Base-by-base conservation (phyloP, 2,888 invertebrate genomes). In the Odontocolon sp. region DNA sequence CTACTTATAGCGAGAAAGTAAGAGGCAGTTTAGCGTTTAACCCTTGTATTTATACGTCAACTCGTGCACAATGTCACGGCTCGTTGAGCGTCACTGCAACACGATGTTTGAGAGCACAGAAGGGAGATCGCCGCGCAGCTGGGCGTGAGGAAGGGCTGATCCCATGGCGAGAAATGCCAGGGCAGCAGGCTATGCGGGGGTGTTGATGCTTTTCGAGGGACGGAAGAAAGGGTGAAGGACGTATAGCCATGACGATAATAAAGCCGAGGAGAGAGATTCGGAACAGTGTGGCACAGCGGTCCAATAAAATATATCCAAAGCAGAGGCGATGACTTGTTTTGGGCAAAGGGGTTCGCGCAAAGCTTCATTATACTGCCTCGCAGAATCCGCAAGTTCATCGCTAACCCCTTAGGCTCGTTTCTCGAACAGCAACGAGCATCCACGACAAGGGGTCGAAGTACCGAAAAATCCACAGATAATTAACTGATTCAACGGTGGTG, bases 251-350 rank as follows among this genome's bases (percentile, higher is more conserved):
- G 85, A 85, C 82, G 87, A 90, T 89, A 89, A 89, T 89, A 89
- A 87, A 89, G 79, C 88, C 83, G 85, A 81, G 85, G 81, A 63
- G 57, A 36, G 47, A 56, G 40, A 18, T 33, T n/a, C 26, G 42
- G 50, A 50, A 40, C 38, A 38, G 63, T 45, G 59, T 52, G 56
- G 61, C 54, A 47, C 59, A 47, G 84, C 82, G 83, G 82, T 79
- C 87, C 87, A 87, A 89, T 89, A 89, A 89, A 89, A 89, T 89
- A 89, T 89, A 89, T 87, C 86, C 85, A 84, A 87, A 87, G 86
- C 86, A 85, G 87, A 86, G 87, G 87, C 87, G 89, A 89, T 85
- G 89, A 90, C 87, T 89, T 87, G 89, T 87, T 88, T 83, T 84
- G 84, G 47, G 69, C 63, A 69, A 73, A 81, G 81, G 83, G 85